phyloP scores from a whole-genome alignment of 2,797 vertebrate species.

The Loris lydekkerianus region DNA sequence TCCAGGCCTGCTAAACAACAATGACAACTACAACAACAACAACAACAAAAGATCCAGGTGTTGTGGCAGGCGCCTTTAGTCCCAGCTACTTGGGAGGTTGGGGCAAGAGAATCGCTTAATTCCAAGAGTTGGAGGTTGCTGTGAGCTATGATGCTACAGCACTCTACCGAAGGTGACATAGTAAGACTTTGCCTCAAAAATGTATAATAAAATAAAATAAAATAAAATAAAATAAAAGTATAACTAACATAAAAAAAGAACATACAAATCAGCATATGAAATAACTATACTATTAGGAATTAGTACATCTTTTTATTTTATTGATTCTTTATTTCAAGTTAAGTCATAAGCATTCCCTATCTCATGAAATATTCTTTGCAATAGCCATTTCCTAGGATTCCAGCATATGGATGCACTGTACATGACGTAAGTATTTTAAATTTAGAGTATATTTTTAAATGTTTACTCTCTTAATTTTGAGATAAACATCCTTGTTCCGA shows the following conservation, averaged over 20 bases:
- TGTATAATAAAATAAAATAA: too few relatives aligned
- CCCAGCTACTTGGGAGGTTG: too few relatives aligned
- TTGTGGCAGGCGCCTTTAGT: too few relatives aligned
- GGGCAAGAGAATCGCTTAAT: too few relatives aligned
- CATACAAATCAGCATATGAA: neutral
- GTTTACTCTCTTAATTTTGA: constrained; percentile 43
- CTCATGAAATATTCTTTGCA: neutral
- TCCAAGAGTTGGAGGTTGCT: too few relatives aligned
- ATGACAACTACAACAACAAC: too few relatives aligned
- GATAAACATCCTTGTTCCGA: neutral
- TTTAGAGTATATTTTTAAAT: constrained; percentile 10
- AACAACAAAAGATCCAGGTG: too few relatives aligned
- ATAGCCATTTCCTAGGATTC: neutral
- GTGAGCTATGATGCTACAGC: too few relatives aligned
- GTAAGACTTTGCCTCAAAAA: too few relatives aligned
- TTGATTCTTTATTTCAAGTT: neutral
- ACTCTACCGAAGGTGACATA: too few relatives aligned
- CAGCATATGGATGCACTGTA: neutral
- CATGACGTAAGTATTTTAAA: neutral
- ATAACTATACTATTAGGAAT: neutral
- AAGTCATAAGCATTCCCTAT: neutral
- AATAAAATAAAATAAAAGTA: neutral
- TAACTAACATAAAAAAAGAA: neutral
- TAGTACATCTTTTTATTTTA: neutral
- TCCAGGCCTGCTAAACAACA: too few relatives aligned